Conservation (phyloP, 1,140 invertebrate genomes). For the Caerostris darwini region DNA sequence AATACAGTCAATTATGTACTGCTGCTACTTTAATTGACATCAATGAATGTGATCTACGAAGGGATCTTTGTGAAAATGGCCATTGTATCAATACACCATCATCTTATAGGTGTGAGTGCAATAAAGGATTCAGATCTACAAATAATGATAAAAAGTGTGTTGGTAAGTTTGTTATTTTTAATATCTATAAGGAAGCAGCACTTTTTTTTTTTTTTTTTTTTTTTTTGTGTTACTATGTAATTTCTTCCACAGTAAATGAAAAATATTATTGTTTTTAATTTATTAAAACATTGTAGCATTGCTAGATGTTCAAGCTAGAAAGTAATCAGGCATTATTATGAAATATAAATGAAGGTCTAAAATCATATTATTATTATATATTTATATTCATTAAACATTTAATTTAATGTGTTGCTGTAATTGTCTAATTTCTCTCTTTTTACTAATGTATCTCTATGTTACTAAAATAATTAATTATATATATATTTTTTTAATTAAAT, state of each 20-base stretch:
- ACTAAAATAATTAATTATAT: no score
- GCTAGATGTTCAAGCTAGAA: no score
- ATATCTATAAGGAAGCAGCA: no score
- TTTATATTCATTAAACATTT: background rate
- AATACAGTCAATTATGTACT: conserved; percentile 81
- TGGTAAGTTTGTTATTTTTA: conserved; percentile 83
- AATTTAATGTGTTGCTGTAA: background rate
- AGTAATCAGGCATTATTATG: no score
- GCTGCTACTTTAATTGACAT: conserved; percentile 81
- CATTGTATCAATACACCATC: conserved; percentile 92
- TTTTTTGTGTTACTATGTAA: background rate
- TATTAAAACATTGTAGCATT: no score
- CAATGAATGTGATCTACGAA: conserved; percentile 88
- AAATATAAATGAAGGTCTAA: no score
- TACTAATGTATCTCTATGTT: background rate
- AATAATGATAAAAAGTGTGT: conserved; percentile 88
- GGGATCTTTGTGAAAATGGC: conserved; percentile 84
- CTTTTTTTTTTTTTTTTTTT: background rate
- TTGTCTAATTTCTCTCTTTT: background rate
- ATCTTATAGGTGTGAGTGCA: conserved; percentile 92
- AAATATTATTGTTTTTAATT: no score
- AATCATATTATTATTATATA: no score
- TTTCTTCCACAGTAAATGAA: no score
- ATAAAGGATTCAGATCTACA: conserved; percentile 89
- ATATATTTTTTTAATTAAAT: no score